Conservation (phyloP, 2,113 vertebrate genomes). For the Canis aureus region DNA sequence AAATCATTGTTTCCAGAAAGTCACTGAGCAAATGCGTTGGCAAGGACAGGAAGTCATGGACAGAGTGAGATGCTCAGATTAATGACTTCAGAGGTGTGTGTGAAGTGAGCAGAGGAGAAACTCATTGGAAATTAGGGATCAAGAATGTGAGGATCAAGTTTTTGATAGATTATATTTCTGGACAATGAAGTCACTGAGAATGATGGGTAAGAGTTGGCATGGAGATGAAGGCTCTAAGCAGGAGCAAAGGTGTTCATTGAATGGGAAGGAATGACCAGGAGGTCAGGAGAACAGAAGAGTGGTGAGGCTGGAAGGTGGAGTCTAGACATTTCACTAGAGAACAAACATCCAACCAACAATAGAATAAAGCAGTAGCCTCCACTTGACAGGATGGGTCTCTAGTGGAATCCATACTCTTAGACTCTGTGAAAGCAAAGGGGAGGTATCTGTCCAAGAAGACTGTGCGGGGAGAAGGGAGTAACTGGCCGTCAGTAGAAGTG, state of each 20-base stretch:
- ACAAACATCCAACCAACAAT: not conserved
- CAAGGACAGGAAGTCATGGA: not conserved
- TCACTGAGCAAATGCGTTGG: not conserved
- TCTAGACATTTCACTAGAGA: not conserved
- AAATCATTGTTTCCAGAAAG: not conserved
- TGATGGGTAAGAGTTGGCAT: not conserved
- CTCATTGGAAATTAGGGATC: not conserved
- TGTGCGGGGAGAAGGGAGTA: not conserved
- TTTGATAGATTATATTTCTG: constrained; percentile 3
- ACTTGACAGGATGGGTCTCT: not conserved
- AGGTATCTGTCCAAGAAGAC: not conserved
- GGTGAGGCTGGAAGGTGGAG: not conserved
- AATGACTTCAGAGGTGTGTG: not conserved
- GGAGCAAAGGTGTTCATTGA: not conserved
- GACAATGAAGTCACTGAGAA: not conserved
- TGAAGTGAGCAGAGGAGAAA: not conserved
- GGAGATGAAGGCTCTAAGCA: not conserved
- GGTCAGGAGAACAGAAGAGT: not conserved
- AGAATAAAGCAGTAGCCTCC: not conserved
- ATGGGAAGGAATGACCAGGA: not conserved
- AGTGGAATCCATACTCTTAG: not conserved
- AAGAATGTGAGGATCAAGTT: not conserved
- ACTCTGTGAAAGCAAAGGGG: not conserved
- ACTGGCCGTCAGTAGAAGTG: rapidly evolving
- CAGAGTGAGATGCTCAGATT: not conserved